Evolutionary conservation across 2,797 vertebrate species (phyloP).

Genomic region (Monodelphis domestica): DNA sequence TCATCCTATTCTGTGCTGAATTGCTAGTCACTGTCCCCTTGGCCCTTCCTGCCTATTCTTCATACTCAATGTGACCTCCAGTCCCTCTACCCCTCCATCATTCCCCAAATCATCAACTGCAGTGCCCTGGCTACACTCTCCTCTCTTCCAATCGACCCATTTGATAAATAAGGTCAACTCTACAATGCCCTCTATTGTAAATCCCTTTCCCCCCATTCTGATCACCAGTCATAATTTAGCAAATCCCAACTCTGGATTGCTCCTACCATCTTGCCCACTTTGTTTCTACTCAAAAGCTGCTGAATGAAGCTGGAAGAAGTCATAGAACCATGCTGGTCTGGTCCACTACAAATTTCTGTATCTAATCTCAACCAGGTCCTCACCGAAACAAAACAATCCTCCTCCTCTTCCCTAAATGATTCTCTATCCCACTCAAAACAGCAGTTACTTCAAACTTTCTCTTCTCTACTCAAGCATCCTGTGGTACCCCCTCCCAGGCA

Average conservation of each 20-base stretch:
- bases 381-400: background rate
- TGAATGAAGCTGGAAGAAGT: background rate
- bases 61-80: background rate
- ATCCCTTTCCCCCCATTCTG: background rate
- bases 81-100: background rate
- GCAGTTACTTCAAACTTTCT: background rate
- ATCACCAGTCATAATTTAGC: background rate
- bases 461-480: background rate
- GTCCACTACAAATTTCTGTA: background rate
- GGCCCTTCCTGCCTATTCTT: background rate
- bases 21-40: background rate
- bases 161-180: background rate
- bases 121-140: background rate
- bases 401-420: background rate
- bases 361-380: background rate
- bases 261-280: background rate
- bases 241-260: background rate
- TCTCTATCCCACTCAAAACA: background rate
- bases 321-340: background rate
- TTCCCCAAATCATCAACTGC: background rate
- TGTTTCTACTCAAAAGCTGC: background rate
- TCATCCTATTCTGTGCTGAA: background rate
- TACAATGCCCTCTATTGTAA: background rate
- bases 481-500: background rate
- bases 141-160: background rate